Conservation (phyloP, 2,113 vertebrate genomes). For the Hyaena hyaena region DNA sequence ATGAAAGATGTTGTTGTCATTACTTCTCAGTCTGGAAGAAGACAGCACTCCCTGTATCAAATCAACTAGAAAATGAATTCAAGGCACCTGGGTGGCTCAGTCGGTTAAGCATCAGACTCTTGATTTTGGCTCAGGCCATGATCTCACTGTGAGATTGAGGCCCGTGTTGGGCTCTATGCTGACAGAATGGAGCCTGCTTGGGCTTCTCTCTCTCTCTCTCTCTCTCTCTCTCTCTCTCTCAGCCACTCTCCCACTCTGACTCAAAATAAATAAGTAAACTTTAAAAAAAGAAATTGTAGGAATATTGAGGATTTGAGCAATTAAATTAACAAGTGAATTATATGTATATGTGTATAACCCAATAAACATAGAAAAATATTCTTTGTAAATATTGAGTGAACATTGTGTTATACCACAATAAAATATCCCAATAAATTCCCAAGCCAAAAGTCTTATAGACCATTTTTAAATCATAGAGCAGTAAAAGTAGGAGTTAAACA, state of each 20-base stretch:
- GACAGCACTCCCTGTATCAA: not conserved
- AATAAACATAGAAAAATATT: not conserved
- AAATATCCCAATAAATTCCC: not conserved
- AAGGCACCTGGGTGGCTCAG: not conserved
- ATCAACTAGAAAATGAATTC: slow-evolving; percentile 13
- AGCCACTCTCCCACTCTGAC: too few relatives aligned
- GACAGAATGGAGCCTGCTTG: too few relatives aligned
- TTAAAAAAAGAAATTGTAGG: not conserved
- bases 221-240: too few relatives aligned
- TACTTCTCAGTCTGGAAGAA: not conserved
- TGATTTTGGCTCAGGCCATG: too few relatives aligned
- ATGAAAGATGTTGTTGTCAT: not conserved
- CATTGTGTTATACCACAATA: not conserved
- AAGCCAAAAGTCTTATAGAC: not conserved
- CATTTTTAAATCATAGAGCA: not conserved
- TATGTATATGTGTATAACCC: not conserved
- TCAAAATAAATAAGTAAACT: too few relatives aligned
- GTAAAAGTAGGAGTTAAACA: not conserved
- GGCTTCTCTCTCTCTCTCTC: too few relatives aligned
- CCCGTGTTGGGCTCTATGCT: too few relatives aligned
- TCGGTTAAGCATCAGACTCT: too few relatives aligned
- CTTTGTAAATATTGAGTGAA: not conserved
- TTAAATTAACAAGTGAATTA: not conserved
- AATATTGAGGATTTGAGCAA: not conserved
- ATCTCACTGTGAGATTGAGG: too few relatives aligned